phyloP scores from a whole-genome alignment of 2,113 vertebrate species.

The Tragelaphus buxtoni region DNA sequence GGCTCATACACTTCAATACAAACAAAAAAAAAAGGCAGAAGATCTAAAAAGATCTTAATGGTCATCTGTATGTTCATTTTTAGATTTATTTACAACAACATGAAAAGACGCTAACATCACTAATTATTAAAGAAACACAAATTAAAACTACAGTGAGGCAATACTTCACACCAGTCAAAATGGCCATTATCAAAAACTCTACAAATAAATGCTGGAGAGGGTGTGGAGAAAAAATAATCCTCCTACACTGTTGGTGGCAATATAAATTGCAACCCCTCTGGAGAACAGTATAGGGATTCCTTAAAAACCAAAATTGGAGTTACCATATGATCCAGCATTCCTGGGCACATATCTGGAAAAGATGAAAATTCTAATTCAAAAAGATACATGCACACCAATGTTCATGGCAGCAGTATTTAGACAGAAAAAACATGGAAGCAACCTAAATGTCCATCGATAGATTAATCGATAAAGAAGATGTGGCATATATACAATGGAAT shows the following conservation, averaged over 20 bases:
- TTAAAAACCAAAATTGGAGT: background rate
- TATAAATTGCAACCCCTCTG: background rate
- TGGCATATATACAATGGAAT: background rate
- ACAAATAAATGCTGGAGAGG: background rate
- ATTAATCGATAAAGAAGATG: background rate
- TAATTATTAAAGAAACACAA: background rate
- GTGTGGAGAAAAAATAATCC: background rate
- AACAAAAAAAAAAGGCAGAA: background rate
- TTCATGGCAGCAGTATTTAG: background rate
- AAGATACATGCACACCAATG: background rate
- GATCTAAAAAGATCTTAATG: background rate
- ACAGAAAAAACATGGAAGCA: background rate
- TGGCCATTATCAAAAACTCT: background rate
- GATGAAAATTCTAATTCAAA: background rate
- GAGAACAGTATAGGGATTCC: background rate
- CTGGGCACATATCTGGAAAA: background rate
- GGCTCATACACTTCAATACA: background rate
- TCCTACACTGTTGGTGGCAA: background rate
- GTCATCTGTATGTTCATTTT: background rate
- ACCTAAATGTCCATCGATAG: background rate
- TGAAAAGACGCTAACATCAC: background rate
- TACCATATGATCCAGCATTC: background rate
- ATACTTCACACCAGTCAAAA: background rate
- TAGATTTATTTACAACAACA: background rate
- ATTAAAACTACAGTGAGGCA: background rate